phyloP scores from a whole-genome alignment of 1,140 invertebrate genomes.

The Sesamia nonagrioides region DNA sequence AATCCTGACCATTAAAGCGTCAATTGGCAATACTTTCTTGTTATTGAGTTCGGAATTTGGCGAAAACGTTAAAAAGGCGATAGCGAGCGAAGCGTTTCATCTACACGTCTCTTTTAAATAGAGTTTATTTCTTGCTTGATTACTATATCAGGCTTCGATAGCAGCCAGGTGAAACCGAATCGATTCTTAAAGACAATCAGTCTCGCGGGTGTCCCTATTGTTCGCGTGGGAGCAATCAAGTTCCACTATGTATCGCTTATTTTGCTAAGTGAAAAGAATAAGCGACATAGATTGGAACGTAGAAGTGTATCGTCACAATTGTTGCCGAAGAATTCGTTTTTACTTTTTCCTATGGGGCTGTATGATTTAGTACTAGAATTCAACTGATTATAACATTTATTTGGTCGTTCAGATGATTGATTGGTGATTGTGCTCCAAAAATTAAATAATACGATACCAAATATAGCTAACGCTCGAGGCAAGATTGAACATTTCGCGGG shows the following conservation, averaged over 20 bases:
- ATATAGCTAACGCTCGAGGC: conserved; percentile 4
- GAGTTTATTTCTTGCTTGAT: conserved; percentile 73
- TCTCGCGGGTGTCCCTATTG: conserved; percentile 76
- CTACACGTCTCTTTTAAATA: conserved; percentile 54
- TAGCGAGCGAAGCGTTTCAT: conserved; percentile 56
- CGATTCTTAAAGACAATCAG: conserved; percentile 71
- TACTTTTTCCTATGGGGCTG: neutral
- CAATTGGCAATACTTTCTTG: conserved; percentile 43
- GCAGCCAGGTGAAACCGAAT: conserved; percentile 73
- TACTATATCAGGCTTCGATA: conserved; percentile 61
- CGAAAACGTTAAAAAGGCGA: conserved; percentile 43
- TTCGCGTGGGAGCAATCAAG: conserved; percentile 75
- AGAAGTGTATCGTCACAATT: neutral
- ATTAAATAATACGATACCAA: conserved; percentile 6
- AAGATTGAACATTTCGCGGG: conserved; percentile 32
- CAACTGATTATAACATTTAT: neutral
- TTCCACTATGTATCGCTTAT: conserved; percentile 58
- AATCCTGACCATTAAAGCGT: conserved; percentile 43
- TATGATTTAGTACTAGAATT: neutral
- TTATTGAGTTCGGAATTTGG: conserved; percentile 50
- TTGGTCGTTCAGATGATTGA: conserved; percentile 21
- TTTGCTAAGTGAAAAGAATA: conserved; percentile 68
- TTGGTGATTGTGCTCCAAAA: conserved; percentile 2
- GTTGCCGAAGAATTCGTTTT: neutral
- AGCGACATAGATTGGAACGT: conserved; percentile 8